Evolutionary conservation across 2,888 invertebrate genomes (phyloP).

Genomic region (Lasius platythorax): DNA sequence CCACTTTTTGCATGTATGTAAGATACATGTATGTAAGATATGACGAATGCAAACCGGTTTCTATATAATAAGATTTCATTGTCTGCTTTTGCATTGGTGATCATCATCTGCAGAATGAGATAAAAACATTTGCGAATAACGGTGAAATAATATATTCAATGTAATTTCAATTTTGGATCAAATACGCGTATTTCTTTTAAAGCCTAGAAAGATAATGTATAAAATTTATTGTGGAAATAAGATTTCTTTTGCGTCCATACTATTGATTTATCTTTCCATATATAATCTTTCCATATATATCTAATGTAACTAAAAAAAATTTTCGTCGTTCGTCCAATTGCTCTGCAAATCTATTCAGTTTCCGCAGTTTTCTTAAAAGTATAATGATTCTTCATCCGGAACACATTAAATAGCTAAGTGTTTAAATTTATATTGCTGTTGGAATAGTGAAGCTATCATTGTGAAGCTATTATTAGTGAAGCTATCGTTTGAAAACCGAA

Average conservation of each 20-base stretch:
- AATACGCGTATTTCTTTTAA: background rate
- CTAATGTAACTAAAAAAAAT: slow-evolving; percentile 12
- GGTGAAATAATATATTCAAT: background rate
- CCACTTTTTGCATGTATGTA: background rate
- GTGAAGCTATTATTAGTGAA: background rate
- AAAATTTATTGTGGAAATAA: background rate
- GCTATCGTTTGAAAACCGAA: background rate
- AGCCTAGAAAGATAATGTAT: background rate
- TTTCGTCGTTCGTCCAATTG: background rate
- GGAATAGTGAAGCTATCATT: background rate
- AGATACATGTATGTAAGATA: background rate
- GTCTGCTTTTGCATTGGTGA: background rate
- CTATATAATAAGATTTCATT: background rate
- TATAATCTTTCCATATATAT: slow-evolving; percentile 8
- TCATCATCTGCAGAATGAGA: slow-evolving; percentile 8
- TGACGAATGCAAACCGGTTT: slow-evolving; percentile 33
- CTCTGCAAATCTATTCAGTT: background rate
- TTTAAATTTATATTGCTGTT: slow-evolving; percentile 7
- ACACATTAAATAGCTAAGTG: background rate
- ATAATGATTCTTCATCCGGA: background rate
- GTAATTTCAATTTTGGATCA: background rate
- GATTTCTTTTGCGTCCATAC: background rate
- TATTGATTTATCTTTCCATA: slow-evolving; percentile 2
- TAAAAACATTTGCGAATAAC: background rate
- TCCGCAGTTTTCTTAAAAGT: background rate